Evolutionary conservation across 2,113 vertebrate species (phyloP).

Genomic region (Calidris pygmaea): DNA sequence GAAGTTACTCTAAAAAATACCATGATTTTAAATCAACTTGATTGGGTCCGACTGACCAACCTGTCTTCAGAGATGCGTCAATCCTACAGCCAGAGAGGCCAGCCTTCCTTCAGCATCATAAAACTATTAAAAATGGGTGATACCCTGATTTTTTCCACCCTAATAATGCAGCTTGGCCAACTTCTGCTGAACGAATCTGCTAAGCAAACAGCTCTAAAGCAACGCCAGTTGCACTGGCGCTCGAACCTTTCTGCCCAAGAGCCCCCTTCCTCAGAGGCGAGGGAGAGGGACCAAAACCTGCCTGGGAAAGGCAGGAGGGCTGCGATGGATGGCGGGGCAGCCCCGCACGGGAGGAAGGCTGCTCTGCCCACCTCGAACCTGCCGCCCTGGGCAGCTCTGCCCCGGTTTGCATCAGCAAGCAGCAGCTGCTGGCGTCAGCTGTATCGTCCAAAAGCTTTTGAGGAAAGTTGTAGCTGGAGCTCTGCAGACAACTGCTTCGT

Average conservation of each 20-base stretch:
- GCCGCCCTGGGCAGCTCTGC: rapidly evolving
- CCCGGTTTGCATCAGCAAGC: neutral
- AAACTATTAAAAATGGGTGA: neutral
- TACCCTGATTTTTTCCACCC: neutral
- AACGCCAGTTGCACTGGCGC: neutral
- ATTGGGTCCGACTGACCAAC: neutral
- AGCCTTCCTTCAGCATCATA: neutral
- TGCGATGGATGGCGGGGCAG: rapidly evolving
- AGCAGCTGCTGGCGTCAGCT: neutral
- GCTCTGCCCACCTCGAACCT: neutral
- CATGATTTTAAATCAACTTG: neutral
- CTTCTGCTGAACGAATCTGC: neutral
- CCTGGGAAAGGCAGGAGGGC: neutral
- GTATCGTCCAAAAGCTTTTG: neutral
- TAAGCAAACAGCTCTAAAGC: neutral
- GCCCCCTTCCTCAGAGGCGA: neutral
- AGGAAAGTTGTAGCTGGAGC: neutral
- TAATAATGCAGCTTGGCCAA: neutral
- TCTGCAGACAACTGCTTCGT: neutral
- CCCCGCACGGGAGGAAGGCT: rapidly evolving
- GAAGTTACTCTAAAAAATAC: neutral
- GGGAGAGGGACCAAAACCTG: neutral
- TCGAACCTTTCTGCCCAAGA: neutral
- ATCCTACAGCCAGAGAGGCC: neutral
- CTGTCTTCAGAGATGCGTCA: neutral